Evolutionary conservation across 2,113 vertebrate species (phyloP), one percentile per base, ranked within the genome.

Genomic region (Andinoacara biseriatus): DNA sequence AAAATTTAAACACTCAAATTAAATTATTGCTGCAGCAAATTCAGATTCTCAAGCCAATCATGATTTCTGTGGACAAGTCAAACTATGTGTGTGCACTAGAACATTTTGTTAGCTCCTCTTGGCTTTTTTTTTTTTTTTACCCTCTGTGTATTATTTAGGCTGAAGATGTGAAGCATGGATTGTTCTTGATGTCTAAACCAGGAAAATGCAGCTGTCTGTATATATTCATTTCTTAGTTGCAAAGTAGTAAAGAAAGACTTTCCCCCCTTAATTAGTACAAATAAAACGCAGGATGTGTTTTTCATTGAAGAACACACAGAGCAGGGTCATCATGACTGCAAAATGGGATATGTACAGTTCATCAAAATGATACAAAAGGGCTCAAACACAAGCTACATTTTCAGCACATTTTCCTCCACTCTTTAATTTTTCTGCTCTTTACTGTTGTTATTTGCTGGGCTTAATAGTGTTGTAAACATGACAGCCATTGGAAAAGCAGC

Each of bases 371-470:
- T 79, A 91, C 80, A 85, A 63, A 94, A 94, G 94, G 94, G 93
- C 93, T 94, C 76, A 90, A 91, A 91, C 89, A 88, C 86, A 88
- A 82, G 65, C 65, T 77, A 59, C 83, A 79, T 90, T 87, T 80
- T 15, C 49, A 78, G 38, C 57, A 81, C 35, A 58, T 78, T 85
- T 63, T 80, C 59, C 74, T 78, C 49, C 62, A 18, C 14, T 58
- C n/a, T 69, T 81, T 80, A 49, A 46, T 49, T 79, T 83, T 81
- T 81, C 74, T 78, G 57, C 88, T 58, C 74, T 87, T 78, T 78
- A 20, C 26, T 22, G 72, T 86, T 61, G 74, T 58, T 10, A 52
- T 88, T 87, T 26, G 81, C 82, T 75, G 81, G 63, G 52, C 75
- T 82, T 59, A 46, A 80, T 72, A 54, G 69, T 7, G 54, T 26